phyloP scores from a whole-genome alignment of 1,140 invertebrate genomes.

The Ericerus pela region DNA sequence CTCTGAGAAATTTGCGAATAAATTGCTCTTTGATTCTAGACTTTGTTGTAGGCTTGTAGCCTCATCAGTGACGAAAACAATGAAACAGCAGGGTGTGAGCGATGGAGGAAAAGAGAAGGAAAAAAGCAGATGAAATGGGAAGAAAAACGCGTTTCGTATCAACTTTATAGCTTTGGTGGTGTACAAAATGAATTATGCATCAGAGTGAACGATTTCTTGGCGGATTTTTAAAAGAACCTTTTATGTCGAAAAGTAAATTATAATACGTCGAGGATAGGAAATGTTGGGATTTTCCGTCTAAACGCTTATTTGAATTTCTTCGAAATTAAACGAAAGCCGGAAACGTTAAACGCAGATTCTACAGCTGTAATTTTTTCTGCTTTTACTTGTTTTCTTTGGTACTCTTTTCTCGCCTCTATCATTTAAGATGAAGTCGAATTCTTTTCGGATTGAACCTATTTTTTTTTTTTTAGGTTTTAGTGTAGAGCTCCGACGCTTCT shows the following conservation, averaged over 20 bases:
- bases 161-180: not conserved
- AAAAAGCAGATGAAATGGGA: no score
- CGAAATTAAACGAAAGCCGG: conserved; percentile 7
- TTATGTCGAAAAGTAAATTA: conserved; percentile 12
- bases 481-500: no score
- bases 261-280: not conserved
- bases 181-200: conserved; percentile 7
- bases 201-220: not conserved
- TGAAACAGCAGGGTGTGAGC: no score
- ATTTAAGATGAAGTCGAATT: no score
- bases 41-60: no score
- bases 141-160: no score
- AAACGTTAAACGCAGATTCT: conserved; percentile 4
- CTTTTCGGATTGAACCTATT: no score
- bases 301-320: conserved; percentile 8
- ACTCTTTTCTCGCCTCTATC: not conserved
- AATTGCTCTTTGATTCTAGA: no score
- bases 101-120: no score
- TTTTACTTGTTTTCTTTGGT: not conserved
- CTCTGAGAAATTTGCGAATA: no score
- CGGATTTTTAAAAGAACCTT: conserved; percentile 4
- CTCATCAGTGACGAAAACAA: no score
- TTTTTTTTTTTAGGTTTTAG: no score
- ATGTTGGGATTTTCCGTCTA: not conserved
- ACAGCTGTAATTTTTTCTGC: not conserved